These are phyloP conservation scores for Caenorhabditis afra DNA, from an alignment of 2,888 invertebrate species.

Conservation along the genomic window DNA sequence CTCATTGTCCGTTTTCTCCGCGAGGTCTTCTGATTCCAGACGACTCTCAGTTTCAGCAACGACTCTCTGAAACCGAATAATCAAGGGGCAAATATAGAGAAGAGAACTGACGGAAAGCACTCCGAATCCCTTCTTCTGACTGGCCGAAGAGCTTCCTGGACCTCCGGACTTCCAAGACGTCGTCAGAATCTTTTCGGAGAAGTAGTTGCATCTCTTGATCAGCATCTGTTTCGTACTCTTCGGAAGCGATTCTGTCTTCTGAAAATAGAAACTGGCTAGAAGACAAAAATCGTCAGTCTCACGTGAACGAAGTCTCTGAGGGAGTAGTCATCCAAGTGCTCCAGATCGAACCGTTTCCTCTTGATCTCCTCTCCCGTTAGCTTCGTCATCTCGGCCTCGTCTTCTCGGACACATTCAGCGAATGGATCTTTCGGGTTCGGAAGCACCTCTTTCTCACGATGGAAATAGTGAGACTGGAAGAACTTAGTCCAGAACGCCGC, in stretches of 20 bases:
- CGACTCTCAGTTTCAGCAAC: constrained; percentile 66
- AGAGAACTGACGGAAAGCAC: constrained; percentile 56
- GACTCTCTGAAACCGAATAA: constrained; percentile 55
- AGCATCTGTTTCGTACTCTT: constrained; percentile 57
- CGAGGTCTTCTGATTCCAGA: constrained; percentile 69
- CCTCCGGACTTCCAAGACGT: constrained; percentile 57
- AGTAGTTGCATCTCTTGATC: constrained; percentile 77
- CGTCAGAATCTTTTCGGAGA: constrained; percentile 75
- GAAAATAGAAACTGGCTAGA: constrained; percentile 21
- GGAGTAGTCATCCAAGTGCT: constrained; percentile 64
- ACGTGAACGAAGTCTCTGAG: constrained; percentile 60
- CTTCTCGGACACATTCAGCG: constrained; percentile 96
- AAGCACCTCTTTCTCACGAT: constrained; percentile 84
- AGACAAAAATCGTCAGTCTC: neutral
- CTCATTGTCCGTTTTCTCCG: constrained; percentile 31
- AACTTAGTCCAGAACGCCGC: constrained; percentile 99
- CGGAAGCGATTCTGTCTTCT: constrained; percentile 57
- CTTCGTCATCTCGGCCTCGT: constrained; percentile 85
- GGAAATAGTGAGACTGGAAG: constrained; percentile 96
- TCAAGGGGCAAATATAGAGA: neutral
- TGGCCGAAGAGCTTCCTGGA: constrained; percentile 2
- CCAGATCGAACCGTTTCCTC: constrained; percentile 68
- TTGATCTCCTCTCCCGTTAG: constrained; percentile 59
- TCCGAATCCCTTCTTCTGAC: constrained; percentile 54
- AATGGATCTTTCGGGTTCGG: constrained; percentile 90